A percentile compares a stretch with the other conserved stretches of the same genome.
phyloP scores from a whole-genome alignment of 1,140 invertebrate species.

The Vollenhovia emeryi region DNA sequence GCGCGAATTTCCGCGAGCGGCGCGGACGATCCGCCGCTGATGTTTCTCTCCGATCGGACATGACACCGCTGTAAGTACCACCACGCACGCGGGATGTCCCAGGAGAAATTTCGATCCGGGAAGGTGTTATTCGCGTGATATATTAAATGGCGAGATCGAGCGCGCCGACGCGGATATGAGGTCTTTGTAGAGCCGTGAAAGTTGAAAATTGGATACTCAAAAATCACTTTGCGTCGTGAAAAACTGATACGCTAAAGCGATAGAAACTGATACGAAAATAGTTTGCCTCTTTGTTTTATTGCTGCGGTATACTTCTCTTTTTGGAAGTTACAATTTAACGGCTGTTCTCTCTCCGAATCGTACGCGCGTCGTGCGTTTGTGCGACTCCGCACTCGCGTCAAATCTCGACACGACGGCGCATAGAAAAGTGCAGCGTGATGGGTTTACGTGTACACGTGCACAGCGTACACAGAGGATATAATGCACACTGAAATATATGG shows the following conservation, averaged over 20 bases:
- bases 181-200: not conserved
- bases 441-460: not conserved
- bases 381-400: not conserved
- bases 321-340: not conserved
- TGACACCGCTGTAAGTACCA: conserved; percentile 34
- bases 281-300: not conserved
- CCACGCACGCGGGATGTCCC: not conserved
- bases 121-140: not conserved
- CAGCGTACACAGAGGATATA: not conserved
- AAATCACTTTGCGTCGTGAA: not conserved
- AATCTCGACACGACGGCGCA: not conserved
- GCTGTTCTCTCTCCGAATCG: not conserved
- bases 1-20: conserved; percentile 58
- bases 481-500: conserved; percentile 53
- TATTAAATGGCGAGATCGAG: not conserved
- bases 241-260: not conserved
- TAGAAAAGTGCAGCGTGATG: not conserved
- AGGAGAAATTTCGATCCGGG: conserved; percentile 22
- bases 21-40: conserved; percentile 30
- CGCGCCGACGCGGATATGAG: not conserved
- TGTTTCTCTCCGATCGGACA: conserved; percentile 66
- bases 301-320: not conserved
- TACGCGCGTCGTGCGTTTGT: not conserved
- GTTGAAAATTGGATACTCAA: not conserved
- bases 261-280: not conserved